These are phyloP conservation scores for Melikaiella ostensackeni DNA, from an alignment of 2,888 invertebrate species.

Conservation along the genomic window DNA sequence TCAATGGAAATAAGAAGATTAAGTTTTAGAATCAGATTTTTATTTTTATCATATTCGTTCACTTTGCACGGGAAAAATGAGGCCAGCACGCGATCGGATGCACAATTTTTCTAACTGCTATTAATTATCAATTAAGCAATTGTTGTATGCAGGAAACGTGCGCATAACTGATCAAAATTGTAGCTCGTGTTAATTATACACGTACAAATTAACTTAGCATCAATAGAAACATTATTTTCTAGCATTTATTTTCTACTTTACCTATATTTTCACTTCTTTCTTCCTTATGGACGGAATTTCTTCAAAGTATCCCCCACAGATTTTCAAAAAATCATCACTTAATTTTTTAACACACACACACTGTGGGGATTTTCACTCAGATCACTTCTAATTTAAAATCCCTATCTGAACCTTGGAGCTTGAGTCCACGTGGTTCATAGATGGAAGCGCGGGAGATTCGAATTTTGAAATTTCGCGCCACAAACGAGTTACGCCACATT, in stretches of 20 bases:
- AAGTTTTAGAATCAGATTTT: not conserved
- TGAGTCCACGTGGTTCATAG: constrained; percentile 34
- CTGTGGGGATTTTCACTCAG: not conserved
- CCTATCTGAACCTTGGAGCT: constrained; percentile 22
- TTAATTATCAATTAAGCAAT: not conserved
- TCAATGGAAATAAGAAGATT: constrained; percentile 20
- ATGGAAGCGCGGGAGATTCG: constrained; percentile 35
- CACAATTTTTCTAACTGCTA: not conserved
- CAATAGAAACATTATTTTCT: not conserved
- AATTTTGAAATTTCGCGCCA: constrained; percentile 36
- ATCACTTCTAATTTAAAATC: constrained; percentile 30
- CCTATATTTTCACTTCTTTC: not conserved
- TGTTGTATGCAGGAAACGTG: constrained; percentile 6
- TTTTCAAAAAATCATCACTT: not conserved
- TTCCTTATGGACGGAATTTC: not conserved
- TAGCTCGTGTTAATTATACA: not conserved
- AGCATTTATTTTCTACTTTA: not conserved
- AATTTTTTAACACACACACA: not conserved
- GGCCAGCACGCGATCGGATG: too few species aligned
- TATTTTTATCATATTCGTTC: not conserved
- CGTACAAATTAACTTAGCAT: too few species aligned
- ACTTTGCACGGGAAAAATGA: not conserved
- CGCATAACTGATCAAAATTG: not conserved
- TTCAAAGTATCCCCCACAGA: not conserved
- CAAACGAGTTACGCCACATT: constrained; percentile 27